Evolutionary conservation across 2,797 vertebrate species (phyloP).

Genomic region (Urophycis tenuis): DNA sequence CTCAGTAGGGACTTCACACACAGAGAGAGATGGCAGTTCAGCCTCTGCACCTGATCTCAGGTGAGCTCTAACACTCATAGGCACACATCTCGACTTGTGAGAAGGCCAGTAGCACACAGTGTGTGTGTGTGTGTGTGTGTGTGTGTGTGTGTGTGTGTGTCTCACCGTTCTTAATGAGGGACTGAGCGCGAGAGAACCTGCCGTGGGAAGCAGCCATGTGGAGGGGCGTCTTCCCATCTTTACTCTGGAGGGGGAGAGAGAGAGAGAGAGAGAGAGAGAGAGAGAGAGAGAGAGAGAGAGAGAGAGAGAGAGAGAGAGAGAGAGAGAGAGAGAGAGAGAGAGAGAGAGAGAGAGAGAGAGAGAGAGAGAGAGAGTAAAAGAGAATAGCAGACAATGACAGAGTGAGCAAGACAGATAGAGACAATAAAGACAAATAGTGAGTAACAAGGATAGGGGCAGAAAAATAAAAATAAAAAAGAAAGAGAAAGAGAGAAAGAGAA

Average conservation of each 20-base stretch:
- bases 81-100: background rate
- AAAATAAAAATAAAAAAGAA: too few species aligned
- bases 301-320: background rate
- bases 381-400: background rate
- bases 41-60: background rate
- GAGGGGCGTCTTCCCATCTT: slow-evolving; percentile 93
- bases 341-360: too few species aligned
- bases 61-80: too few species aligned
- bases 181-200: slow-evolving; percentile 95
- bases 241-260: slow-evolving; percentile 76
- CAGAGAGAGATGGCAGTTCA: background rate
- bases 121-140: background rate
- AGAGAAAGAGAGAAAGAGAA: background rate
- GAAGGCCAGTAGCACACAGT: background rate
- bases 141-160: background rate
- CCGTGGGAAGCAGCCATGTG: slow-evolving; percentile 97
- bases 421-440: background rate
- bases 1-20: too few species aligned
- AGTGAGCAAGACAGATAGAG: background rate
- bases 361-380: too few species aligned
- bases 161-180: slow-evolving; percentile 91
- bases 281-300: slow-evolving; percentile 1
- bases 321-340: background rate
- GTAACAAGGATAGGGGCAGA: too few species aligned
- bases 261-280: background rate